These are phyloP conservation scores for Pristionchus maxplancki DNA, from an alignment of 2,888 invertebrate genomes.

Conservation along the genomic window DNA sequence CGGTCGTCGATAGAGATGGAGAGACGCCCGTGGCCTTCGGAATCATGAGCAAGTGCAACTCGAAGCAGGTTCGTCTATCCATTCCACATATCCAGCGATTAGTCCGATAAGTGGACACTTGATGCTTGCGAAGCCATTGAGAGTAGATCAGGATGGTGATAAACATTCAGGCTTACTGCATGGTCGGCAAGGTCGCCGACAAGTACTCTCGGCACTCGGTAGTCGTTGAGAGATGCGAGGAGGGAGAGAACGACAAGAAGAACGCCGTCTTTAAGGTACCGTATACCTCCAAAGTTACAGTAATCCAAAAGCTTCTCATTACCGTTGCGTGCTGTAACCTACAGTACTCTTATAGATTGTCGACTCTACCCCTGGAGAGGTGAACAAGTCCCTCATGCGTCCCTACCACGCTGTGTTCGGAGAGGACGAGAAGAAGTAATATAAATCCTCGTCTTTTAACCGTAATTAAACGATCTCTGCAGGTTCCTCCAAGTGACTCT, in stretches of 20 bases:
- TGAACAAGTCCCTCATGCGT: slow-evolving; percentile 58
- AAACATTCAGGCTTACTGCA: slow-evolving; percentile 69
- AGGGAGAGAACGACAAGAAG: slow-evolving; percentile 56
- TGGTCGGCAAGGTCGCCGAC: slow-evolving; percentile 67
- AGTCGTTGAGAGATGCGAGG: slow-evolving; percentile 60
- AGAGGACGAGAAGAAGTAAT: slow-evolving; percentile 56
- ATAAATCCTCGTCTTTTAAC: not conserved
- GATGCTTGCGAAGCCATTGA: not conserved
- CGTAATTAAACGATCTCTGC: not conserved
- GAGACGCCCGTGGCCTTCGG: slow-evolving; percentile 70
- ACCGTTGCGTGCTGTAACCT: not conserved
- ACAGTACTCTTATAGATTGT: slow-evolving; percentile 51
- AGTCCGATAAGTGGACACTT: too few relatives aligned
- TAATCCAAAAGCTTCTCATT: too few relatives aligned
- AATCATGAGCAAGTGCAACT: slow-evolving; percentile 65
- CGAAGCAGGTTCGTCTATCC: slow-evolving; percentile 63
- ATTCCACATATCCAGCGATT: not conserved
- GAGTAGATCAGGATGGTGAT: not conserved
- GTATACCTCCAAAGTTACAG: not conserved
- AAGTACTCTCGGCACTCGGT: slow-evolving; percentile 67
- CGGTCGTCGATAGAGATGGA: slow-evolving; percentile 63
- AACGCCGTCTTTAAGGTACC: slow-evolving; percentile 62
- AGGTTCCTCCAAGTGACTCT: slow-evolving; percentile 59
- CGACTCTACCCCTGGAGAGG: slow-evolving; percentile 33
- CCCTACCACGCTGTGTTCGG: slow-evolving; percentile 66